Evolutionary conservation across 2,888 invertebrate species (phyloP), one percentile per base, ranked within the genome.

Genomic region (Idaea biselata): DNA sequence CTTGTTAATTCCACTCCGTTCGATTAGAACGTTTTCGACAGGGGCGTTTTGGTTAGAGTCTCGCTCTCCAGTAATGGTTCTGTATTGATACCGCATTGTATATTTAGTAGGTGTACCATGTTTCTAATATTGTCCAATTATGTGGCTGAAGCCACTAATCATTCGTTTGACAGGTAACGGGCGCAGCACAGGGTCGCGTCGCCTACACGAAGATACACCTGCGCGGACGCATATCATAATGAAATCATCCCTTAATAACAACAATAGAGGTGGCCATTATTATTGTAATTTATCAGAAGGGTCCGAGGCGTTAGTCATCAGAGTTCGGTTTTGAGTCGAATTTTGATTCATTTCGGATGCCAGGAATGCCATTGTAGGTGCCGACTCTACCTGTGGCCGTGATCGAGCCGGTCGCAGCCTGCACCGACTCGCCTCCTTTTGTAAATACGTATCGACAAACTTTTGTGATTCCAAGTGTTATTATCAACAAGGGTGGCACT

Each of bases 311-410:
- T 85, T 81, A 82, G 81, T 86, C 83, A 84, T 80, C 80, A 80
- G 69, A 71, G 72, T 73, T 69, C 60, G 70, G 72, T 69, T 73
- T 74, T 80, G 82, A 79, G 77, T 73, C 82, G 86, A 88, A 84
- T 88, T 90, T 90, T 88, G 89, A 91, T 89, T 91, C 88, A 91
- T 89, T 89, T 89, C 83, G 85, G 82, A 86, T 88, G 87, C 73
- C 77, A 82, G 90, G 91, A 90, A 91, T 91, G 90, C 89, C 86
- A 91, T 91, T 91, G 90, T 89, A 76, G 77, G 74, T 77, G 83
- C 83, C 84, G 85, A 74, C 76, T 73, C 79, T 91, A 90, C 91
- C 90, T 91, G 89, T 75, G 75, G 77, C 75, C 73, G 75, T 72
- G 74, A 73, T 14, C 18, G 14, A 16, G 18, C 55, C 55, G 16